A percentile compares a stretch with the other conserved stretches of the same genome.
Evolutionary conservation across 1,140 invertebrate species (phyloP).

Genomic region (Halictus rubicundus): DNA sequence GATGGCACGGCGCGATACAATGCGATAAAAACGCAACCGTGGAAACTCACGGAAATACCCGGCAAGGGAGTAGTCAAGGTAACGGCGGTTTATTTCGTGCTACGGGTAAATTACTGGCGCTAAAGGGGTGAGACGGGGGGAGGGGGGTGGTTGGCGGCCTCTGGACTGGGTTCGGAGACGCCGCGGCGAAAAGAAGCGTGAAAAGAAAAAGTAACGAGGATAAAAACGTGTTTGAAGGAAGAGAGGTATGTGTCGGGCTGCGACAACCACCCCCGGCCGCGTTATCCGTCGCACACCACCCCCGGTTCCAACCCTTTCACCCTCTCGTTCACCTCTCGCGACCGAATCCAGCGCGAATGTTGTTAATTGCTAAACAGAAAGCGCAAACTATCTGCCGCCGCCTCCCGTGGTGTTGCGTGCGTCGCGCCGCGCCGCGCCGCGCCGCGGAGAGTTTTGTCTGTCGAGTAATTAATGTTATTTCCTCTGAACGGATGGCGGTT

Average conservation of each 20-base stretch:
- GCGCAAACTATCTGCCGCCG: constrained; percentile 38
- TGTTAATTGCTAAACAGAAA: constrained; percentile 57
- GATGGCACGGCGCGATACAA: constrained; percentile 60
- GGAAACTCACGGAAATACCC: constrained; percentile 59
- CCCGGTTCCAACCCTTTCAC: no score
- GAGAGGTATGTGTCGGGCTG: constrained; percentile 32
- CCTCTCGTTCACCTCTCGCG: not conserved
- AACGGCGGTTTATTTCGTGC: constrained; percentile 66
- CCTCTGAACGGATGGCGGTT: not conserved
- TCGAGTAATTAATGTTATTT: constrained; percentile 44
- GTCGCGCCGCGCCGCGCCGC: not conserved
- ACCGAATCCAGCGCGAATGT: constrained; percentile 46
- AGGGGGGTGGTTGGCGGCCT: no score
- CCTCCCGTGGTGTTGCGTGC: not conserved
- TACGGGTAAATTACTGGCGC: constrained; percentile 59
- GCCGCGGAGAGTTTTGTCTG: constrained; percentile 18
- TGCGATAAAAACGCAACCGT: constrained; percentile 64
- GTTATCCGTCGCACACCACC: no score
- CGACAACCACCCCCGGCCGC: not conserved
- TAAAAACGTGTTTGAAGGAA: constrained; percentile 50
- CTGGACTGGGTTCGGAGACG: constrained; percentile 22
- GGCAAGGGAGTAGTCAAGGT: constrained; percentile 64
- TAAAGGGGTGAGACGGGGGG: constrained; percentile 4
- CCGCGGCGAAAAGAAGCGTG: constrained; percentile 6
- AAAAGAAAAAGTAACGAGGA: constrained; percentile 52